Evolutionary conservation across 2,797 vertebrate genomes (phyloP).

Genomic region (Siniperca undulata): DNA sequence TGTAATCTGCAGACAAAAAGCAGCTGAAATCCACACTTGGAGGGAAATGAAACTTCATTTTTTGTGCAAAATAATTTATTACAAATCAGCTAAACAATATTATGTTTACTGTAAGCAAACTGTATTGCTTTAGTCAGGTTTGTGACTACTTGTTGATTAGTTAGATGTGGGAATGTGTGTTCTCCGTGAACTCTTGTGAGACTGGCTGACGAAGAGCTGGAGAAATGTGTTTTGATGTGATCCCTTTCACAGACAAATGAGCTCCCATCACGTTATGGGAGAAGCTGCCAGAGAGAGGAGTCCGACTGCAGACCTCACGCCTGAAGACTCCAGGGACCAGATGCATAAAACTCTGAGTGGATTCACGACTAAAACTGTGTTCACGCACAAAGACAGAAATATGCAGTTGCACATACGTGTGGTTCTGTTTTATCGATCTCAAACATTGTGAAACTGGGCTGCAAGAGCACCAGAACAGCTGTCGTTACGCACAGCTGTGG

Average conservation of each 20-base stretch:
- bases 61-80: neutral
- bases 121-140: neutral
- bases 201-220: neutral
- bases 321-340: neutral
- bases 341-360: no score
- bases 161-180: neutral
- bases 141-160: neutral
- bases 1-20: neutral
- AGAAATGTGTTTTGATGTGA: neutral
- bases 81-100: neutral
- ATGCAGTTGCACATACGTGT: no score
- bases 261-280: neutral
- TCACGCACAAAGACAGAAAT: no score
- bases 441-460: no score
- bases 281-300: neutral
- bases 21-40: neutral
- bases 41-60: neutral
- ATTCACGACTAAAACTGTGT: no score
- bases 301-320: neutral
- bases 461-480: no score
- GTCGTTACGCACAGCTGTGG: no score
- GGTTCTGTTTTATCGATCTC: no score
- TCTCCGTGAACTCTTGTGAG: neutral
- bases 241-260: neutral
- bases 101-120: neutral